Evolutionary conservation across 2,797 vertebrate genomes (phyloP).

Genomic region (Karalla daura): DNA sequence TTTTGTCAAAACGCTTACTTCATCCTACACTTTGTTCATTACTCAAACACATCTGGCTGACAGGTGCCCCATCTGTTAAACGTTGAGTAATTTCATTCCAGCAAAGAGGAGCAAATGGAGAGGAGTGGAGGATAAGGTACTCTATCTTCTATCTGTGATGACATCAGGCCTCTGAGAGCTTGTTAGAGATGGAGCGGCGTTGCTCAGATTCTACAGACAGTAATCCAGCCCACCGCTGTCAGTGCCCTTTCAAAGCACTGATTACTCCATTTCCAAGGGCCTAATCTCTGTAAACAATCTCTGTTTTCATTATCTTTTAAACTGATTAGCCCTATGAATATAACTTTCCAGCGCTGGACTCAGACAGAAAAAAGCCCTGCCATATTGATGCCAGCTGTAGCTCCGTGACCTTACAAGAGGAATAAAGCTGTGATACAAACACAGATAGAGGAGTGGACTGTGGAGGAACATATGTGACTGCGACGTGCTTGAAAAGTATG

Average conservation of each 20-base stretch:
- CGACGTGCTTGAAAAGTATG: conserved; percentile 63
- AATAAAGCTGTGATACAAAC: conserved; percentile 78
- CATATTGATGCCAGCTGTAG: conserved; percentile 85
- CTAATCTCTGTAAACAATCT: conserved; percentile 85
- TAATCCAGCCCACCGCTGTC: conserved; percentile 75
- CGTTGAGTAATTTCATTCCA: conserved; percentile 86
- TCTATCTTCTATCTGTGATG: conserved; percentile 83
- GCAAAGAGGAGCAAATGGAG: conserved; percentile 83
- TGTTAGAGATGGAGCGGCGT: conserved; percentile 71
- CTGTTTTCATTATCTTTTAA: conserved; percentile 85
- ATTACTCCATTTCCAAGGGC: conserved; percentile 81
- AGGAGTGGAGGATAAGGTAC: conserved; percentile 75
- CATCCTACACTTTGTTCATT: conserved; percentile 89
- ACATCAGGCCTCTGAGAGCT: conserved; percentile 80
- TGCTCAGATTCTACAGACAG: conserved; percentile 70
- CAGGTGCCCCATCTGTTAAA: conserved; percentile 82
- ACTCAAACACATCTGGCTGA: conserved; percentile 92
- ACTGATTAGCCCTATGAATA: conserved; percentile 82
- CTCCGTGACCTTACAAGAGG: conserved; percentile 78
- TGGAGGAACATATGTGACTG: conserved; percentile 57
- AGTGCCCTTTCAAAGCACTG: conserved; percentile 78
- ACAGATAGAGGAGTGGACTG: conserved; percentile 63
- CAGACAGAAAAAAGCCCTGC: conserved; percentile 69
- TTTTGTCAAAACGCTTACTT: conserved; percentile 92
- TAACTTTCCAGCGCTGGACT: conserved; percentile 81